Evolutionary conservation across 2,113 vertebrate genomes (phyloP).

Genomic region (Addax nasomaculatus): DNA sequence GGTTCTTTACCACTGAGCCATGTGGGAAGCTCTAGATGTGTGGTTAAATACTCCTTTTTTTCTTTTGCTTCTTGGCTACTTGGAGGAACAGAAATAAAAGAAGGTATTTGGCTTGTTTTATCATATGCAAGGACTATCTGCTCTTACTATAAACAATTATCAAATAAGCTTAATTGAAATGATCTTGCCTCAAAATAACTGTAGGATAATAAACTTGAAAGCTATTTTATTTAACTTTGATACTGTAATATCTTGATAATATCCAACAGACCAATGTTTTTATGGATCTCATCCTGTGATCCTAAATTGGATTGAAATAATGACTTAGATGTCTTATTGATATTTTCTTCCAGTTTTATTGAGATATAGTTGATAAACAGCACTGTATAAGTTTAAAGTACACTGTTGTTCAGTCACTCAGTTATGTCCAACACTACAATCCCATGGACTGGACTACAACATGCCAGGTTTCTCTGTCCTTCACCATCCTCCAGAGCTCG

Average conservation of each 20-base stretch:
- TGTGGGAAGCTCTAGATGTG: neutral
- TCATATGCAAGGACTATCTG: neutral
- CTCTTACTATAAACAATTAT: neutral
- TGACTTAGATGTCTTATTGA: neutral
- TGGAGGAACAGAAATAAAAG: neutral
- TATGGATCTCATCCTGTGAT: neutral
- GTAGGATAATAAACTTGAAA: neutral
- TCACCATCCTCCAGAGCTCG: neutral
- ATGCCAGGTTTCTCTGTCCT: neutral
- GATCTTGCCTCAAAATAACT: neutral
- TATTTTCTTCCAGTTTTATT: neutral
- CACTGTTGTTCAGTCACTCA: neutral
- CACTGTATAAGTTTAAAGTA: neutral
- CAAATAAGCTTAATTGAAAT: neutral
- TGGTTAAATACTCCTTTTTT: neutral
- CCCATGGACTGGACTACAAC: neutral
- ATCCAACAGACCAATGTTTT: neutral
- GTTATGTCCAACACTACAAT: neutral
- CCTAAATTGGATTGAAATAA: neutral
- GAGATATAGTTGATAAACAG: neutral
- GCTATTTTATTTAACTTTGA: neutral
- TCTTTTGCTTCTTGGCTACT: neutral
- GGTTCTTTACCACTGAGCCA: neutral
- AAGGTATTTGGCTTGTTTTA: neutral
- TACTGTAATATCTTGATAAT: neutral